Percentiles rank a stretch among this genome's conserved stretches.
These are phyloP conservation scores for Brachynemurus nebulosus DNA, from an alignment of 2,888 invertebrate species.

Conservation along the genomic window DNA sequence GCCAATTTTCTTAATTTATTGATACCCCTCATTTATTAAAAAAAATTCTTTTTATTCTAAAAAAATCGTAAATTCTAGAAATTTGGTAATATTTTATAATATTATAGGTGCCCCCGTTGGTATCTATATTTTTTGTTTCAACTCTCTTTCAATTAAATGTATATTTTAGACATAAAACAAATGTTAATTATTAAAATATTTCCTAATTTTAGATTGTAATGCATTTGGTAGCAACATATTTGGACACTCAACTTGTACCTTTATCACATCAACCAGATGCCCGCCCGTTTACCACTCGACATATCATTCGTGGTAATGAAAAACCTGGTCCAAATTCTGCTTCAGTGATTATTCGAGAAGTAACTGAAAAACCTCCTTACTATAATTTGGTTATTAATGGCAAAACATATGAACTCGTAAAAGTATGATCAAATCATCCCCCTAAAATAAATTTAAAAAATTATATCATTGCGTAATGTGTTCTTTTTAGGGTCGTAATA, in stretches of 20 bases:
- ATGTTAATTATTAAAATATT: not conserved
- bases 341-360: slow-evolving; percentile 40
- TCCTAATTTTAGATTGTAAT: slow-evolving; percentile 51
- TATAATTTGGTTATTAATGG: slow-evolving; percentile 52
- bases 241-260: slow-evolving; percentile 68
- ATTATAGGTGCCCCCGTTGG: no score
- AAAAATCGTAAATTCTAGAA: no score
- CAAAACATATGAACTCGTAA: slow-evolving; percentile 50
- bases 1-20: no score
- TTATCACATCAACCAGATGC: slow-evolving; percentile 49
- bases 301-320: slow-evolving; percentile 33
- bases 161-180: no score
- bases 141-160: no score
- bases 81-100: no score
- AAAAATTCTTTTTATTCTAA: no score
- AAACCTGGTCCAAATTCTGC: slow-evolving; percentile 35
- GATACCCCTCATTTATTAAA: no score
- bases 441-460: no score
- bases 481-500: slow-evolving; percentile 61
- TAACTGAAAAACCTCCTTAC: slow-evolving; percentile 51
- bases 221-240: slow-evolving; percentile 71
- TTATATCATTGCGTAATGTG: slow-evolving; percentile 7
- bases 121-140: no score
- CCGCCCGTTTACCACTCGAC: slow-evolving; percentile 44
- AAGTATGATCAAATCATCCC: slow-evolving; percentile 32